Evolutionary conservation across 2,888 invertebrate genomes (phyloP).

Genomic region (Pantelozetes paolii): DNA sequence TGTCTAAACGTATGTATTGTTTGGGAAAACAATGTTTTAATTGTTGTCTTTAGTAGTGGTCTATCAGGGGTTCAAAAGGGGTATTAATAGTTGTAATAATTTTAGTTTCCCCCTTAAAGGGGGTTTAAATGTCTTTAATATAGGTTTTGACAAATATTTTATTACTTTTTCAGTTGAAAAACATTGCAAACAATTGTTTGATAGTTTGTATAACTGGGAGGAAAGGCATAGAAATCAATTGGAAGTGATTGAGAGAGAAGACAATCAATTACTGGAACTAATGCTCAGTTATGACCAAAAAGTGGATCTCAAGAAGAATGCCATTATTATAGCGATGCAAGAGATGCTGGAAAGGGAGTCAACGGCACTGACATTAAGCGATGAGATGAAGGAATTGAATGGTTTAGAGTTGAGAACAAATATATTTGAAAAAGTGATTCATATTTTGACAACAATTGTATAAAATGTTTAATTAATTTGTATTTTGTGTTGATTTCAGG

Average conservation of each 20-base stretch:
- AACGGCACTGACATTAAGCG: neutral
- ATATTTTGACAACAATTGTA: neutral
- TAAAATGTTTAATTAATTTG: neutral
- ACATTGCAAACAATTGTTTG: constrained; percentile 28
- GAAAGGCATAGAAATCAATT: constrained; percentile 14
- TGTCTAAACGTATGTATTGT: constrained; percentile 1
- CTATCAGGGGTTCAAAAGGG: too few relatives aligned
- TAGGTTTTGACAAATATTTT: too few relatives aligned
- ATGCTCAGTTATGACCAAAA: constrained; percentile 19
- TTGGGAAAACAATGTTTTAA: too few relatives aligned
- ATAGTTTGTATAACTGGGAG: constrained; percentile 27
- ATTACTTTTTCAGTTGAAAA: too few relatives aligned
- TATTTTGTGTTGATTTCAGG: constrained; percentile 1
- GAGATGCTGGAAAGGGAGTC: constrained; percentile 11
- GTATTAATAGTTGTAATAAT: neutral
- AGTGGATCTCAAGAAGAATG: constrained; percentile 2
- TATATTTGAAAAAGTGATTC: constrained; percentile 8
- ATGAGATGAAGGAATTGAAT: constrained; percentile 19
- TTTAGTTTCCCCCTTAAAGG: too few relatives aligned
- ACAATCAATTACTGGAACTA: neutral
- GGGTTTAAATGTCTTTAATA: too few relatives aligned
- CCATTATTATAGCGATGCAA: neutral
- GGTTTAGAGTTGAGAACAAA: neutral
- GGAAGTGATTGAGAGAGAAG: neutral
- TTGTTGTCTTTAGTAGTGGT: too few relatives aligned